These are phyloP conservation scores for Biston betularia DNA, from an alignment of 2,888 invertebrate species.

Conservation along the genomic window DNA sequence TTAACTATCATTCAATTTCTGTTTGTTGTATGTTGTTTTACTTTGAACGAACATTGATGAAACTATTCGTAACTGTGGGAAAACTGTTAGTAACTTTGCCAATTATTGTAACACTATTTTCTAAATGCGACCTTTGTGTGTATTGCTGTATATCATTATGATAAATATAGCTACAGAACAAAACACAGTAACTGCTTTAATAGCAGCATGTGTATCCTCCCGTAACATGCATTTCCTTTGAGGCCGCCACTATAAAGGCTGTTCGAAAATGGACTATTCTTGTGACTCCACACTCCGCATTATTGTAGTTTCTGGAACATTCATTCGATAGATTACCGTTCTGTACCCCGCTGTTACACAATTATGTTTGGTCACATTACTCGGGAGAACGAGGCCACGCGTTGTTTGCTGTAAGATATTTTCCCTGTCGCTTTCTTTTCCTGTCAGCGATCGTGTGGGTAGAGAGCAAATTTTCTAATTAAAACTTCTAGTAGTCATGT, in stretches of 20 bases:
- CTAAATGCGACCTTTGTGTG: neutral
- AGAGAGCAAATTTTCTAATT: conserved; percentile 20
- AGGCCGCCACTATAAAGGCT: conserved; percentile 57
- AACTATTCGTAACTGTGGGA: neutral
- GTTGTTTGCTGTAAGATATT: conserved; percentile 48
- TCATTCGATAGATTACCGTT: conserved; percentile 55
- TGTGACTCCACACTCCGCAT: conserved; percentile 42
- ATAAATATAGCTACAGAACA: neutral
- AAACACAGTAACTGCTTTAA: conserved; percentile 1
- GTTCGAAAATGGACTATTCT: conserved; percentile 67
- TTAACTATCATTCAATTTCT: conserved; percentile 32
- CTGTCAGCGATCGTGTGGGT: conserved; percentile 8
- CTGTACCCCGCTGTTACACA: conserved; percentile 62
- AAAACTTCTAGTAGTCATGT: conserved; percentile 6
- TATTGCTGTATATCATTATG: conserved; percentile 4
- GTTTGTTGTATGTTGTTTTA: conserved; percentile 20
- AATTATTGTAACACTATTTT: neutral
- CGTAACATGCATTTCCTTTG: conserved; percentile 41
- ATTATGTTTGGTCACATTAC: conserved; percentile 56
- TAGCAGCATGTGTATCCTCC: conserved; percentile 25
- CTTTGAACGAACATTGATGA: neutral
- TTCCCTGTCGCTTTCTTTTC: conserved; percentile 41
- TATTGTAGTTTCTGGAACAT: conserved; percentile 56
- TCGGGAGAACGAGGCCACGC: conserved; percentile 55
- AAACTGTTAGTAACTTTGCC: too few relatives aligned